Evolutionary conservation across 2,797 vertebrate species (phyloP), one percentile per base, ranked within the genome.

Genomic region (Eremophila alpestris): DNA sequence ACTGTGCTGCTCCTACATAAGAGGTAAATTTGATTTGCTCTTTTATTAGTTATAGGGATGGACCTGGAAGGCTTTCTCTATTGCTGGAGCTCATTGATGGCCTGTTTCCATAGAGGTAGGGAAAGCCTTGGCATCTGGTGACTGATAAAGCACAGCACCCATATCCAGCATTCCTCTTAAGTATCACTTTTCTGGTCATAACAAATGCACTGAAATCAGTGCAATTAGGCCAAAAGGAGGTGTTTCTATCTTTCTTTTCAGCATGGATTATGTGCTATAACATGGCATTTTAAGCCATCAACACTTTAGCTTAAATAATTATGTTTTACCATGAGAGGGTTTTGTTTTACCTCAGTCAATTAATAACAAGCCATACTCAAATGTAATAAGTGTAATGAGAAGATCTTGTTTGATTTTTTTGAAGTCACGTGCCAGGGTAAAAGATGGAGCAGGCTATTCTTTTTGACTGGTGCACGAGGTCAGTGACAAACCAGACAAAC

Each of bases 371-470:
- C 76, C 45, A 49, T 87, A 86, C 83, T 89, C 87, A 86, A 95
- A 89, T 96, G 95, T 97, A 97, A 94, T 97, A 97, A 96, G 89
- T 76, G 70, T 95, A 96, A 97, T 97, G 92, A 95, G 94, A 96
- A 96, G 93, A 16, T 29, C 89, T 92, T 89, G 93, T 87, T 96
- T 95, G 90, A 95, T 95, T 94, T 95, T 96, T 96, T 81, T 95
- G 90, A 91, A 96, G 89, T 97, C 96, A 96, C 55, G 19, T 96
- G 81, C 76, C 85, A 94, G n/a, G 67, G 78, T 95, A 93, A 70
- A 71, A 90, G 87, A 88, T 64, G 60, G 81, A 89, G 38, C 78
- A 85, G 58, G 75, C 78, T 95, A 77, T 62, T 86, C 83, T 94
- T 91, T 68, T 48, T 93, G 69, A 84, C 76, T 83, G 55, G 84